Conservation (phyloP, 2,113 vertebrate genomes). For the Laterallus jamaicensis region DNA sequence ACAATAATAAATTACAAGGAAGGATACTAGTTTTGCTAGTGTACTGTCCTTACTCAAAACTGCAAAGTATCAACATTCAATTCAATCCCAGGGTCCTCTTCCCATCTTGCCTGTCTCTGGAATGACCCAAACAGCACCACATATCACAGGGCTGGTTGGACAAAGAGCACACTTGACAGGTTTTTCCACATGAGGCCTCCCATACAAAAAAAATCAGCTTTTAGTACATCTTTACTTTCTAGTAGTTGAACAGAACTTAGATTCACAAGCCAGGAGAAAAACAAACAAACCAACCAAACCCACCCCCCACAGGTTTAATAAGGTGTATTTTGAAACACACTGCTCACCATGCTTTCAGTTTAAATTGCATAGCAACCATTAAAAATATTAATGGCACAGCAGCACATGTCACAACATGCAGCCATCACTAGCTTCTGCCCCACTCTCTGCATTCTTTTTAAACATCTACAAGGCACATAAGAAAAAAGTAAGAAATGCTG, state of each 20-base stretch:
- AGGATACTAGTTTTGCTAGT: not conserved
- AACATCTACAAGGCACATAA: not conserved
- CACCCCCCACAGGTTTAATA: not conserved
- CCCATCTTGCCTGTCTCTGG: not conserved
- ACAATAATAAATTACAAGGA: not conserved
- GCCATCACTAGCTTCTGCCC: not conserved
- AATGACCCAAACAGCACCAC: not conserved
- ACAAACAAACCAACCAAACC: not conserved
- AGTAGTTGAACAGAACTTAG: not conserved
- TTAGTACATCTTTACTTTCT: not conserved
- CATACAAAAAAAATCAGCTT: not conserved
- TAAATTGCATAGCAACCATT: not conserved
- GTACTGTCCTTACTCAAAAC: not conserved
- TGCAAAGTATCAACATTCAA: not conserved
- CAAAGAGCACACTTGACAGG: not conserved
- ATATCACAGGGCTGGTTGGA: not conserved
- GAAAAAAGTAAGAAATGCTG: not conserved
- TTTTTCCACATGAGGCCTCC: not conserved
- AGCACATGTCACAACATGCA: rapidly evolving
- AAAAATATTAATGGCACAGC: not conserved
- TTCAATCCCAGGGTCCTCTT: not conserved
- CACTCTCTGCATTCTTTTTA: not conserved
- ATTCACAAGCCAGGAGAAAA: not conserved
- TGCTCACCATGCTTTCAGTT: not conserved
- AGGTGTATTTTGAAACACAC: not conserved